Evolutionary conservation across 1,140 invertebrate genomes (phyloP), one percentile per base, ranked within the genome.

Genomic region (Diorhabda elongata): DNA sequence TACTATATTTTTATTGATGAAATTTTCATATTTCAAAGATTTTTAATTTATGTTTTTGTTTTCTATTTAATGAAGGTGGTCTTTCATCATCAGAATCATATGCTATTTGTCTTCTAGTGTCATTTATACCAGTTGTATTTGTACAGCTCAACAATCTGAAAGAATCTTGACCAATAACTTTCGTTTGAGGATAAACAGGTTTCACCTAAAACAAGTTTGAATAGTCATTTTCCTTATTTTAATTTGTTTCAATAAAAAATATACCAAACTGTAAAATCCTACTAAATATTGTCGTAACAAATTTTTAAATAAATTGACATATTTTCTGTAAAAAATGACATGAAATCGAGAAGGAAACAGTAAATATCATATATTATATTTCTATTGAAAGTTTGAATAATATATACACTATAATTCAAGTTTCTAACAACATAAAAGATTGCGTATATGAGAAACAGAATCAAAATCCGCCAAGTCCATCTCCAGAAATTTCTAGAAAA

Each of bases 21-120:
- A 8, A 8, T 52, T 52, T 2, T 8, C 47, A 8, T 52, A 52
- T 52, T 8, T 52, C 47, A 52, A 52, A 52, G n/a, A 52, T 8
- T 4, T 52, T 52, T 52, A 52, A 52, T 52, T 6, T 52, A 8
- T 52, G 6, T 52, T n/a, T 52, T n/a, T 52, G 47, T 52, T 52
- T 52, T 52, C 4, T 52, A 26, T 26, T 26, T 26, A 26, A 26
- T 52, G 47, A 52, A 52, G 47, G 47, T 61, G n/a, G 44, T 26
- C 26, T 26, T 69, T 69, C 68, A 59, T 69, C 68, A 42, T 69
- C 68, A 11, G 61, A 64, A 52, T 68, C 67, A 47, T 41, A 44
- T 7, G 42, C 3, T 45, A 60, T 26, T 4, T 11, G 11, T 68
- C 59, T 43, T 6, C 57, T n/a, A 26, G 57, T 59, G 26, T 60